Evolutionary conservation across 2,797 vertebrate genomes (phyloP).

Genomic region (Epinephelus awoara): DNA sequence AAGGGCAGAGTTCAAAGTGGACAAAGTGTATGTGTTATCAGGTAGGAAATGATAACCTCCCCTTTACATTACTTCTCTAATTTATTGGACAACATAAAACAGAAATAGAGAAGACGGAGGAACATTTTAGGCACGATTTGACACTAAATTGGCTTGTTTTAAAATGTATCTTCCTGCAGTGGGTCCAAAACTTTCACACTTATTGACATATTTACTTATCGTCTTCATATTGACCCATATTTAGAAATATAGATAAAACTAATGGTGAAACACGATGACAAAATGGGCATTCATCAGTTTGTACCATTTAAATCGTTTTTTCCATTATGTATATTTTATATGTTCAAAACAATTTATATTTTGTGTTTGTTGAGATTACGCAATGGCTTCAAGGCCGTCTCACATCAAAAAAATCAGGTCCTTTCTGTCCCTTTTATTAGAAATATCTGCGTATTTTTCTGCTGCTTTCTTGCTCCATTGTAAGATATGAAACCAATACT

Average conservation of each 20-base stretch:
- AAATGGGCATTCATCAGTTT: background rate
- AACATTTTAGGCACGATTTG: background rate
- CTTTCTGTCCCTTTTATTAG: background rate
- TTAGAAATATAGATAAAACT: background rate
- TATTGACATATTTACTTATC: background rate
- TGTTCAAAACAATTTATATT: conserved; percentile 18
- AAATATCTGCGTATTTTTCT: background rate
- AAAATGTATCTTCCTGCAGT: background rate
- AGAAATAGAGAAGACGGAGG: background rate
- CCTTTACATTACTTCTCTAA: conserved; percentile 1
- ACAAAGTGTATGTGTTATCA: background rate
- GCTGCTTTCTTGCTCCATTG: background rate
- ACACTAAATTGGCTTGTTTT: background rate
- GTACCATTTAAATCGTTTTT: background rate
- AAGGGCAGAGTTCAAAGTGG: conserved; percentile 17
- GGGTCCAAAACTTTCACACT: background rate
- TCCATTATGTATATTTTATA: background rate
- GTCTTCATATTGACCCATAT: conserved; percentile 9
- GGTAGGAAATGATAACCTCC: background rate
- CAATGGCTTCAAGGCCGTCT: background rate
- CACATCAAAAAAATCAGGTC: conserved; percentile 6
- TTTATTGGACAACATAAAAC: background rate
- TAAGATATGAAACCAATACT: background rate
- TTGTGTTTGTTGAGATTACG: conserved; percentile 21
- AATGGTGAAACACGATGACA: background rate